phyloP scores from a whole-genome alignment of 2,113 vertebrate genomes.

The Bostrychus sinensis region DNA sequence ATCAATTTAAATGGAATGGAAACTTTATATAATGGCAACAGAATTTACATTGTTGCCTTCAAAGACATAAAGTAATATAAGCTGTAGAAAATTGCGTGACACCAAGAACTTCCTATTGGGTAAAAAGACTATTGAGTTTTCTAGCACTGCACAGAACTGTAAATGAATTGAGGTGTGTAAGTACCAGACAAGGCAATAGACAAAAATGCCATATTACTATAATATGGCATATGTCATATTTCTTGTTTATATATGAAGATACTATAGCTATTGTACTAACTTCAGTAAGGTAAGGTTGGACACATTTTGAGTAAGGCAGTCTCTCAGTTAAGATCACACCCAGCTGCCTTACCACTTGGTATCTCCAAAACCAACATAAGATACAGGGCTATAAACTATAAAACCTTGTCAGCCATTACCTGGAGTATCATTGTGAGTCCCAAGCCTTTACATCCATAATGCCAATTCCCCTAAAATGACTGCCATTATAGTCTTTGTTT shows the following conservation, averaged over 20 bases:
- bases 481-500: conserved; percentile 58
- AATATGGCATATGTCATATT: too few relatives aligned
- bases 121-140: too few relatives aligned
- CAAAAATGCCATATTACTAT: background rate
- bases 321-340: conserved; percentile 44
- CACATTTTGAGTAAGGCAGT: conserved; percentile 6
- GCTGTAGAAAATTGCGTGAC: too few relatives aligned
- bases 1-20: conserved; percentile 11
- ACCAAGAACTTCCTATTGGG: too few relatives aligned
- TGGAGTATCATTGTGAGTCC: conserved; percentile 31
- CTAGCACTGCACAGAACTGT: too few relatives aligned
- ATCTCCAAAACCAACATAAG: too few relatives aligned
- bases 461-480: conserved; percentile 68
- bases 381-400: too few relatives aligned
- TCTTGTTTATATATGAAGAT: too few relatives aligned
- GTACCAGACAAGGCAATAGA: background rate
- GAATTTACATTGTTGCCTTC: conserved; percentile 56
- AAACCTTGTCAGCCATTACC: background rate
- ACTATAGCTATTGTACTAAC: too few relatives aligned
- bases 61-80: conserved; percentile 35
- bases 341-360: conserved; percentile 64
- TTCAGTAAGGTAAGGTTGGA: conserved; percentile 5
- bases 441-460: conserved; percentile 14
- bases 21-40: background rate
- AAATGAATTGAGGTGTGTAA: background rate